Base-by-base conservation (phyloP, 2,888 invertebrate genomes). In the Acanthosepion esculentum region DNA sequence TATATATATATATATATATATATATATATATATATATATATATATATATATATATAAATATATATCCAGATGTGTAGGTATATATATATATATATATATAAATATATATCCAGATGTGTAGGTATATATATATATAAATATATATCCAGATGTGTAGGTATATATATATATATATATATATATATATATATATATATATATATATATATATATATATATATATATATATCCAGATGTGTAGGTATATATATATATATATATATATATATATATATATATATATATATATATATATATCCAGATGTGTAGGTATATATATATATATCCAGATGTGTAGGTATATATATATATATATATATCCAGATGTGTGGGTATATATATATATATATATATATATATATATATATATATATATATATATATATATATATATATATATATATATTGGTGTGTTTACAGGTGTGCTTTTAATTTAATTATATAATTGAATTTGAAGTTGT, bases 221-320 rank as follows among this genome's bases (percentile, higher is more conserved):
- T 91, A 91, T 91, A 91, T 91, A 91, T 91, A 91, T 91, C 4
- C 6, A 91, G 0, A 91, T 91, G 6, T 91, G 23, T 91, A 6
- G 4, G 6, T 4, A 6, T 91, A 91, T 33, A 91, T 91, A 91
- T 91, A 91, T 91, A 91, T 91, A 91, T 91, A 55, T 4, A 55
- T 50, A 50, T 4, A 50, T 50, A 50, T 50, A 50, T 50, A 50
- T 3, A 50, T 50, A 50, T 50, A 50, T 50, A 50, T 15, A 91
- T 91, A 91, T 91, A 91, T 91, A 33, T 33, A 91, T 91, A 91
- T 91, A 91, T 91, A 91, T 91, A 91, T 41, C n/a, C n/a, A n/a
- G n/a, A n/a, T n/a, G n/a, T n/a, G n/a, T n/a, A n/a, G n/a, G 33
- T 91, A 91, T 91, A 91, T 91, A 91, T 91, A 91, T 91, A 91